Base-by-base conservation (phyloP, 2,797 vertebrate genomes). In the Hydrophis major region DNA sequence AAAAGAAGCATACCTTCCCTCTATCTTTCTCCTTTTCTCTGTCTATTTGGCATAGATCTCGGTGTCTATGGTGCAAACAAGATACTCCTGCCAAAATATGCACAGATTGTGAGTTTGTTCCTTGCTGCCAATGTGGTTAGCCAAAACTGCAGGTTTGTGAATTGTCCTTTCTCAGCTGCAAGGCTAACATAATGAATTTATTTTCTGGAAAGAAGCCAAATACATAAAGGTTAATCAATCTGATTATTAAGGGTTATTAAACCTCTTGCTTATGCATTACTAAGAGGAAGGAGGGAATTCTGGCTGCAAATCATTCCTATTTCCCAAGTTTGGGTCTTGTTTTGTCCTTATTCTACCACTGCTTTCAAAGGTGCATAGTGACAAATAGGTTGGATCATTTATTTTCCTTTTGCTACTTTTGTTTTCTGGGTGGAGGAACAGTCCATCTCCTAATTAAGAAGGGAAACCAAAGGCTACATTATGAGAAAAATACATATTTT, bases 401-500 rank as follows among this genome's bases (percentile, higher is more conserved):
- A 25, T 56, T 74, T 94, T 94, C 63, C 89, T 28, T 66, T 13
- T 0, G 8, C 74, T 32, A 27, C 86, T 87, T 69, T 86, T 91
- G 55, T 91, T 91, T 93, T 61, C 57, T 91, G 86, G 4, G 55
- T 92, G 59, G 92, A 88, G 86, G 60, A 94, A 90, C 0, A 90
- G 4, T 78, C 47, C 4, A 2, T 83, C 91, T 92, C 92, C 88
- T n/a, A 88, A 25, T 92, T 86, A 92, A n/a, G 61, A 93, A 95
- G 57, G 22, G 42, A 91, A 93, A 88, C 88, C 94, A 6, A 27
- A 86, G 59, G 78, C 63, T 53, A 63, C 6, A n/a, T 8, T 88
- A 92, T 89, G 10, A 91, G 90, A 89, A 89, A 37, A 37, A 94
- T 95, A 93, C 63, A 90, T 94, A 86, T 28, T 78, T 28, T 37